Evolutionary conservation across 2,888 invertebrate genomes (phyloP).

Genomic region (Aspidiotus rigidus): DNA sequence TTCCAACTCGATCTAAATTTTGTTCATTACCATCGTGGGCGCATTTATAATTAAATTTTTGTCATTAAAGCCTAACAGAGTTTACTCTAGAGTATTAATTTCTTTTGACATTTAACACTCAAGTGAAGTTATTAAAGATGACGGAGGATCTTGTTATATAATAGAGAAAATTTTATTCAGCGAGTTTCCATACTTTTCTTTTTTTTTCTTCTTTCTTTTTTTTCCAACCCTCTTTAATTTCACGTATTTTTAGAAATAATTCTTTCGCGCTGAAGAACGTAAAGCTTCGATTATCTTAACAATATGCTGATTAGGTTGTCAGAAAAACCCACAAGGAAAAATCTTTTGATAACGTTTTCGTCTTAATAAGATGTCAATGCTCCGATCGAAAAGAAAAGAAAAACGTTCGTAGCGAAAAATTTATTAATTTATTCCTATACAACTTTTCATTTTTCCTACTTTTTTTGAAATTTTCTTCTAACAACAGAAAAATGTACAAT

Average conservation of each 20-base stretch:
- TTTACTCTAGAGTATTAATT: conserved; percentile 27
- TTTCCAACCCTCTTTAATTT: neutral
- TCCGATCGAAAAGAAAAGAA: neutral
- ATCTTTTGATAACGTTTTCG: neutral
- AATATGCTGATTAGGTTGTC: conserved; percentile 30
- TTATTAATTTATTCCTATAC: conserved; percentile 2
- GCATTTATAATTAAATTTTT: conserved; percentile 31
- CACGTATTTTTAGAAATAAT: conserved; percentile 2
- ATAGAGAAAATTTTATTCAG: conserved; percentile 22
- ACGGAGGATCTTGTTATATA: conserved; percentile 16
- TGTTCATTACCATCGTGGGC: conserved; percentile 27
- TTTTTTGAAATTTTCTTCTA: too few species aligned
- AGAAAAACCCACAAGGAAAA: conserved; percentile 8
- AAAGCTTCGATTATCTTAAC: conserved; percentile 23
- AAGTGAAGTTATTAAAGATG: conserved; percentile 28
- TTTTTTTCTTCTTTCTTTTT: conserved; percentile 9
- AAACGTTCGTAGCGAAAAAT: neutral
- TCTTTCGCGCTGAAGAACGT: neutral
- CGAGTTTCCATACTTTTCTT: neutral
- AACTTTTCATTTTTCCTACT: neutral
- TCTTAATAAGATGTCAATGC: conserved; percentile 3
- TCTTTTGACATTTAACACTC: conserved; percentile 29
- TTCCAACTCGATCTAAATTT: conserved; percentile 8
- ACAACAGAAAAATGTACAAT: too few species aligned
- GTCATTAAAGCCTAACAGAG: conserved; percentile 27